phyloP scores from a whole-genome alignment of 2,888 invertebrate genomes.

The Folsomia manolachei region DNA sequence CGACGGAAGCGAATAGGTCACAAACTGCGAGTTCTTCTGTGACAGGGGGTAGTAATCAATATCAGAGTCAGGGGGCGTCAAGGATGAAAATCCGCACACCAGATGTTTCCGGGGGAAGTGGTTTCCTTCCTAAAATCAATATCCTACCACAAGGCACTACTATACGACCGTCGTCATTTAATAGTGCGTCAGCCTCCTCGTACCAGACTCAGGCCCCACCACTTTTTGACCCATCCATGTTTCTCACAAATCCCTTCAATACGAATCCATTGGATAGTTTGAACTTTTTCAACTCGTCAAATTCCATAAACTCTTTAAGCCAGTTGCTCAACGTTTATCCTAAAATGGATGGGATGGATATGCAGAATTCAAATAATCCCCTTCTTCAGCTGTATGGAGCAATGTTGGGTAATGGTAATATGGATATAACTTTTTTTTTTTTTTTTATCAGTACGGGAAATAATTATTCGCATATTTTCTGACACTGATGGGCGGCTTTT shows the following conservation, averaged over 20 bases:
- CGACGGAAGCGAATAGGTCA: neutral
- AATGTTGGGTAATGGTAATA: conserved; percentile 4
- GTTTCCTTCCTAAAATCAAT: neutral
- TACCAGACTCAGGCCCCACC: neutral
- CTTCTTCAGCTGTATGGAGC: neutral
- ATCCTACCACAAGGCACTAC: neutral
- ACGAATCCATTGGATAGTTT: neutral
- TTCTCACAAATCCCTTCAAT: neutral
- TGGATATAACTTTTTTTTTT: too few species aligned
- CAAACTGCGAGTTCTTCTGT: neutral
- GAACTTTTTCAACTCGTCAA: neutral
- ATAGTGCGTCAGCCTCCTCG: neutral
- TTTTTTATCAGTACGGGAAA: too few species aligned
- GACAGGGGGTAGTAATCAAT: neutral
- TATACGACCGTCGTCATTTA: neutral
- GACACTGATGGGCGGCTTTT: too few species aligned
- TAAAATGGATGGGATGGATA: neutral
- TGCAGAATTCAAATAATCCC: neutral
- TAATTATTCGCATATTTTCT: too few species aligned
- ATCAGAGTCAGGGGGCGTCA: neutral
- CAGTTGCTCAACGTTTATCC: neutral
- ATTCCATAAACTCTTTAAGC: neutral
- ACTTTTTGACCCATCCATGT: conserved; percentile 2
- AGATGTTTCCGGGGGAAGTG: neutral
- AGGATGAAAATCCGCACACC: too few species aligned